phyloP scores from a whole-genome alignment of 2,888 invertebrate genomes.

The Agrochola lychnidis region DNA sequence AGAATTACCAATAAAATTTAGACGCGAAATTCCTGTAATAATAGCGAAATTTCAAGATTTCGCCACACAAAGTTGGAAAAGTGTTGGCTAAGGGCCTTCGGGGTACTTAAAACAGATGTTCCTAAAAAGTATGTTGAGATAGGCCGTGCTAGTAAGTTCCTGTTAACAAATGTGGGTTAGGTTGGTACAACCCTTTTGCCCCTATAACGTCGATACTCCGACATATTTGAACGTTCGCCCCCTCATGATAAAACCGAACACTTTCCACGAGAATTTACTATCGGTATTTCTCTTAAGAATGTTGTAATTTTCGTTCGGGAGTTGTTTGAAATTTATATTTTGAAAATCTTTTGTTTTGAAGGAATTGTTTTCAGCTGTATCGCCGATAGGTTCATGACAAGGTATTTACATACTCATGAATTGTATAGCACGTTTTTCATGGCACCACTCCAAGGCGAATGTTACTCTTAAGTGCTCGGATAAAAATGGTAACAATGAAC shows the following conservation, averaged over 20 bases:
- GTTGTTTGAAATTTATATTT: constrained; percentile 31
- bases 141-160: constrained; percentile 55
- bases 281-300: constrained; percentile 52
- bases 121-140: constrained; percentile 59
- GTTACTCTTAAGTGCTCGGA: constrained; percentile 28
- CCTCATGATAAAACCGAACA: constrained; percentile 65
- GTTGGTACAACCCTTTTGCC: constrained; percentile 68
- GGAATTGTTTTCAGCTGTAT: constrained; percentile 19
- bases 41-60: constrained; percentile 37
- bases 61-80: constrained; percentile 28
- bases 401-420: constrained; percentile 29
- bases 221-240: constrained; percentile 70
- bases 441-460: constrained; percentile 21
- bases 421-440: constrained; percentile 27
- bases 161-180: constrained; percentile 67
- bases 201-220: constrained; percentile 72
- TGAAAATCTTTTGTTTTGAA: constrained; percentile 23
- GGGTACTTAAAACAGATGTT: constrained; percentile 57
- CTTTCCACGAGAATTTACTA: constrained; percentile 57
- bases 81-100: background rate
- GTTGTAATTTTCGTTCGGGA: constrained; percentile 44
- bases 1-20: constrained; percentile 40
- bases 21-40: constrained; percentile 33
- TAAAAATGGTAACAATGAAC: constrained; percentile 34
- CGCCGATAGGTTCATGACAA: constrained; percentile 9